Conservation (phyloP, 2,113 vertebrate genomes). For the Aramus guarauna region DNA sequence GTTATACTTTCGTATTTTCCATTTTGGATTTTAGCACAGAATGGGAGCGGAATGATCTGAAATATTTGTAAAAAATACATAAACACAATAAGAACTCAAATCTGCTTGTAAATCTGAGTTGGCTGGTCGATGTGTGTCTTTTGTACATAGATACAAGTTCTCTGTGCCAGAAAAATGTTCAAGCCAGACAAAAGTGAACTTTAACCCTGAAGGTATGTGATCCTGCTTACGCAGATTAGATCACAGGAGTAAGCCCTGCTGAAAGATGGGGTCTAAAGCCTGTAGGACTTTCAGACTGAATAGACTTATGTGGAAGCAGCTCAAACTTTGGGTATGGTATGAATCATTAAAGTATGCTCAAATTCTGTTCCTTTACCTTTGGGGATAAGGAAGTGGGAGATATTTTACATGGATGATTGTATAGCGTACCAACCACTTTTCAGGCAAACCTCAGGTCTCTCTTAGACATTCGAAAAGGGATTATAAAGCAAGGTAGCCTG, state of each 20-base stretch:
- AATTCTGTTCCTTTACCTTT: neutral
- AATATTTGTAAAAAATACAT: neutral
- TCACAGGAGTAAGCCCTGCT: neutral
- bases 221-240: neutral
- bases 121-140: neutral
- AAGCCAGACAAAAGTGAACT: neutral
- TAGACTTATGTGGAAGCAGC: neutral
- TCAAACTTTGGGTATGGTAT: neutral
- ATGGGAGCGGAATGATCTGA: neutral
- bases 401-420: neutral
- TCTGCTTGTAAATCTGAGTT: neutral
- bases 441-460: neutral
- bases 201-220: neutral
- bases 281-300: neutral
- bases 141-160: neutral
- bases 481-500: neutral
- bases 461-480: neutral
- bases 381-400: neutral
- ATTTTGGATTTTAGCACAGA: neutral
- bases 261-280: neutral
- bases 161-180: neutral
- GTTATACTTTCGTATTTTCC: neutral
- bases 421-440: rapidly evolving
- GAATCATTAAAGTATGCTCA: neutral
- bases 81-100: neutral